Evolutionary conservation across 2,888 invertebrate species (phyloP).

Genomic region (Meta bourneti): DNA sequence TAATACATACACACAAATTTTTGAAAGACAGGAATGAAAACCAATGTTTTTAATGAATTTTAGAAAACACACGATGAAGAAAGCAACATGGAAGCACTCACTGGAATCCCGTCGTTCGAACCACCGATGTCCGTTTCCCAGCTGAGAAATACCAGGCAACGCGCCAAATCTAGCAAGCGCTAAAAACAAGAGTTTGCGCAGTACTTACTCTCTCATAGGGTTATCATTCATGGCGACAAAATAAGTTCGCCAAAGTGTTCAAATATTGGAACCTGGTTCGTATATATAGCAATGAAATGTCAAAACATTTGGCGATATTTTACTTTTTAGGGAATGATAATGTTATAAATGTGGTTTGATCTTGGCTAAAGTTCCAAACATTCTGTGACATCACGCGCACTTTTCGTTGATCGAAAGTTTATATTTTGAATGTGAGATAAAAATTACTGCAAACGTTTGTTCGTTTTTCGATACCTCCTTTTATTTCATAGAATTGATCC

Average conservation of each 20-base stretch:
- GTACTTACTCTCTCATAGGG: slow-evolving; percentile 13
- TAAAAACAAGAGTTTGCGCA: slow-evolving; percentile 40
- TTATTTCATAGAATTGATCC: neutral
- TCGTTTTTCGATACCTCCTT: neutral
- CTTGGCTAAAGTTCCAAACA: neutral
- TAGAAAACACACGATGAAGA: slow-evolving; percentile 8
- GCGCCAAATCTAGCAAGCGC: slow-evolving; percentile 56
- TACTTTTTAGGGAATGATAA: neutral
- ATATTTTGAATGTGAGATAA: neutral
- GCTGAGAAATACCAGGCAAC: slow-evolving; percentile 54
- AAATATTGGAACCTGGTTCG: neutral
- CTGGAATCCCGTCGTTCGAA: slow-evolving; percentile 41
- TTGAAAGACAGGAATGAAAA: neutral
- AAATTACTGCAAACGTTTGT: neutral
- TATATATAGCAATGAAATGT: neutral
- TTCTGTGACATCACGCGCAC: slow-evolving; percentile 33
- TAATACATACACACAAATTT: neutral
- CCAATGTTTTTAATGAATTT: slow-evolving; percentile 46
- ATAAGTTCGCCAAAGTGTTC: slow-evolving; percentile 23
- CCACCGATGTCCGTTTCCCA: slow-evolving; percentile 41
- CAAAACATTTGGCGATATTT: slow-evolving; percentile 31
- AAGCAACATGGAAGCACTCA: slow-evolving; percentile 35
- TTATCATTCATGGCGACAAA: neutral
- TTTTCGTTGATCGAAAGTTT: slow-evolving; percentile 2
- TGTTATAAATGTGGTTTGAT: neutral